Base-by-base conservation (phyloP, 1,140 invertebrate genomes). In the Idris sp. region DNA sequence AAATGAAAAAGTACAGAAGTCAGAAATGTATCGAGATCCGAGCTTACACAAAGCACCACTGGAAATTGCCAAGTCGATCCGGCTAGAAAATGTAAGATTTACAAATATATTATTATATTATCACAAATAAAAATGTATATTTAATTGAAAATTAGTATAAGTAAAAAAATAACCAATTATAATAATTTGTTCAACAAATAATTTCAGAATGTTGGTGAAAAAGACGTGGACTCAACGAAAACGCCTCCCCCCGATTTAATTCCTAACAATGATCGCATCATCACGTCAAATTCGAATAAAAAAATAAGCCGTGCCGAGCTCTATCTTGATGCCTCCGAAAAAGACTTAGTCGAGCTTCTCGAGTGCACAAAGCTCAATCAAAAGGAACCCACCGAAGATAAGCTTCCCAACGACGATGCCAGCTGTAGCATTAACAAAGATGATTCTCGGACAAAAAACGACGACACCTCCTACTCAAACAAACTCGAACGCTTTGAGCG, bases 401-500 rank as follows among this genome's bases (percentile, higher is more conserved):
- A 49, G 18, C 6, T 6, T n/a, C 6, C 46, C 11, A 51, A 14
- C 26, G 69, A 59, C 1, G 36, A 53, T 4, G 30, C 35, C 0
- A n/a, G 16, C 14, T 22, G 53, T 14, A 48, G 61, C 11, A 14
- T n/a, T n/a, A n/a, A n/a, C n/a, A n/a, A n/a, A n/a, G n/a, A n/a
- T n/a, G n/a, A n/a, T n/a, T n/a, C n/a, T n/a, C n/a, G n/a, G 13
- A 19, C 46, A 0, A 69, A 61, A 18, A 36, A 46, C 28, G 71
- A 74, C 7, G 83, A 84, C 33, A 46, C 77, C 0, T 85, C 81
- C n/a, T 87, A 86, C 14, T 81, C 88, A 0, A 89, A 89, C 54
- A 89, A 89, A 65, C 72, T 86, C 4, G 80, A 85, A 51, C 84
- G 83, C 54, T 86, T 87, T 48, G 87, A 86, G 33, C 84, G 84